Evolutionary conservation across 64 coral and sea anemone species (phyloP).

Genomic region (Actinia tenebrosa): DNA sequence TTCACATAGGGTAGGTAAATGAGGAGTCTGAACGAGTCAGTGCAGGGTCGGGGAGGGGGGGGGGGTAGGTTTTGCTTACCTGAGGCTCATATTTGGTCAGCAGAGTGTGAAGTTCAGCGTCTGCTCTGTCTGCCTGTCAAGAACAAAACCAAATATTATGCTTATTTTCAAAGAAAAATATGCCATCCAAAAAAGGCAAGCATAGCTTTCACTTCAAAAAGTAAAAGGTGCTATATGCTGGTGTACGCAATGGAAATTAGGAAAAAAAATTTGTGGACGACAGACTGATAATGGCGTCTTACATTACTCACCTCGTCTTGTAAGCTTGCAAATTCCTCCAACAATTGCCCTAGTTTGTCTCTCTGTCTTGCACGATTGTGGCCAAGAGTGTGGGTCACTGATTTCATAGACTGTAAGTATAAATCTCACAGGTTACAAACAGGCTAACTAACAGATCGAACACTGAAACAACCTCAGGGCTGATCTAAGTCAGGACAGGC

Average conservation of each 20-base stretch:
- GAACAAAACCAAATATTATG: neutral
- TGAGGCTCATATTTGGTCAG: constrained; percentile 85
- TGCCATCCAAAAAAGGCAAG: too few species aligned
- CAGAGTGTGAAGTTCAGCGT: constrained; percentile 85
- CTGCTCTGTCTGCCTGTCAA: constrained; percentile 85
- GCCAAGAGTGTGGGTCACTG: constrained; percentile 76
- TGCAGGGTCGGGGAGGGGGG: too few species aligned
- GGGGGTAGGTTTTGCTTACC: constrained; percentile 18
- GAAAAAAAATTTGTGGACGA: too few species aligned
- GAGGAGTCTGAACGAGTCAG: too few species aligned
- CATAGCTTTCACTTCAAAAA: too few species aligned
- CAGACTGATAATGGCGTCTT: neutral
- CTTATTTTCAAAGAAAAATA: too few species aligned
- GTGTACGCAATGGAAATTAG: too few species aligned
- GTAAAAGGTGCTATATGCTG: too few species aligned
- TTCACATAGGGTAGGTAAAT: too few species aligned
- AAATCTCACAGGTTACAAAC: neutral
- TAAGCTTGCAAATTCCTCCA: constrained; percentile 84
- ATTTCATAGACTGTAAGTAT: constrained; percentile 69
- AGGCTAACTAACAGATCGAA: too few species aligned
- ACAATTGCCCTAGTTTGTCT: constrained; percentile 82
- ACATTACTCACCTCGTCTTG: constrained; percentile 77
- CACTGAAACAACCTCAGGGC: too few species aligned
- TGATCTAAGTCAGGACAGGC: too few species aligned
- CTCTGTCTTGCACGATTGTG: constrained; percentile 94